phyloP scores from a whole-genome alignment of 2,888 invertebrate species.

The Amitus sp. region DNA sequence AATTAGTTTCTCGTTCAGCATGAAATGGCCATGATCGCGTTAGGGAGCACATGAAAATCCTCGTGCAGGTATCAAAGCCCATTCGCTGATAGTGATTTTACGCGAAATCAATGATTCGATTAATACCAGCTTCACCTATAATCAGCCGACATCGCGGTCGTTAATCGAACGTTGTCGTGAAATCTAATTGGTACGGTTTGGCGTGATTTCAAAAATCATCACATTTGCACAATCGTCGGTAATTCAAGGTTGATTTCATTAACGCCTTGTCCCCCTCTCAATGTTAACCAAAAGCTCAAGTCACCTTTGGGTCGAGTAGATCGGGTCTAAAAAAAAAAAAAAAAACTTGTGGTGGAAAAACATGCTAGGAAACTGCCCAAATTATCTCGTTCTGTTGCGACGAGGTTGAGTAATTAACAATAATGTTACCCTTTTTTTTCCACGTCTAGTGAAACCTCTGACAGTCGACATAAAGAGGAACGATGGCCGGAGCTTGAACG shows the following conservation, averaged over 20 bases:
- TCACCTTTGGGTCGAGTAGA: too few species aligned
- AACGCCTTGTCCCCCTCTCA: too few species aligned
- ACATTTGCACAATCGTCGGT: background rate
- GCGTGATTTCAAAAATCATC: constrained; percentile 21
- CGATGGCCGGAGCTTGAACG: constrained; percentile 45
- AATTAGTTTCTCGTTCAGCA: too few species aligned
- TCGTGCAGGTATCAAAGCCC: constrained; percentile 10
- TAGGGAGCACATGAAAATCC: constrained; percentile 5
- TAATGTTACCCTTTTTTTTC: too few species aligned
- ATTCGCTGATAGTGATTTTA: constrained; percentile 48
- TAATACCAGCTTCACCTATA: constrained; percentile 48
- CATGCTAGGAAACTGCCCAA: too few species aligned
- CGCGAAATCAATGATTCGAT: constrained; percentile 45
- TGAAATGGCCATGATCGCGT: background rate
- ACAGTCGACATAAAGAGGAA: constrained; percentile 81
- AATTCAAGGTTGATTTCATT: background rate
- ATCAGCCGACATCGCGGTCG: constrained; percentile 21
- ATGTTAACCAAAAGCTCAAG: too few species aligned
- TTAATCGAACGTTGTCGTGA: constrained; percentile 40
- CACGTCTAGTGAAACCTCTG: constrained; percentile 89
- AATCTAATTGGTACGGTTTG: constrained; percentile 43
- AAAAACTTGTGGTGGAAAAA: too few species aligned
- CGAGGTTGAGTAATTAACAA: too few species aligned
- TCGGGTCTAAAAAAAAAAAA: too few species aligned
- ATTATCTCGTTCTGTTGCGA: too few species aligned